These are phyloP conservation scores for Chrysochloris asiatica DNA, from an alignment of 2,113 vertebrate species.

Conservation along the genomic window DNA sequence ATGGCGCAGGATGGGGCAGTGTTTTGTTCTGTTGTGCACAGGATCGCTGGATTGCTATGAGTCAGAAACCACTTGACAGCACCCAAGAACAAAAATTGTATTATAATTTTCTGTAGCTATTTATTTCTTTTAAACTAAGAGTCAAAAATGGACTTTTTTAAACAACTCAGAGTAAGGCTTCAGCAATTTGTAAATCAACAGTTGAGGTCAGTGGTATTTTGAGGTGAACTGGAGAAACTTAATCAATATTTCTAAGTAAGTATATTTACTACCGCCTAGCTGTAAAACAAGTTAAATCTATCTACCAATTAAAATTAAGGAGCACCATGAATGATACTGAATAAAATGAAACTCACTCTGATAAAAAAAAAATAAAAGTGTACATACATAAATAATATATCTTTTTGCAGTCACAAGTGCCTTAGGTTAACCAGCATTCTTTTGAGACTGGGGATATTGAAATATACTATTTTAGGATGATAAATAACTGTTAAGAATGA, in stretches of 20 bases:
- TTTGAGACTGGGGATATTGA: conserved; percentile 14
- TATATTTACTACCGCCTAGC: background rate
- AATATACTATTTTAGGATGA: conserved; percentile 26
- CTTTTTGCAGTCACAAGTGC: conserved; percentile 10
- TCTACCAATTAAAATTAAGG: conserved; percentile 16
- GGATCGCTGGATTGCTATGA: too few species aligned
- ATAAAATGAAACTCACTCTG: conserved; percentile 27
- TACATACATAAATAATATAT: background rate
- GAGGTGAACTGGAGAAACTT: background rate
- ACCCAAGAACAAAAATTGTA: background rate
- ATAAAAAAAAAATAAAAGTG: conserved; percentile 25
- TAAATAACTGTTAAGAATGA: conserved; percentile 4
- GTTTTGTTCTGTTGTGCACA: too few species aligned
- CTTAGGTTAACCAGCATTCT: conserved; percentile 1
- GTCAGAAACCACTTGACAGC: too few species aligned
- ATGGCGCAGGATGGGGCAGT: too few species aligned
- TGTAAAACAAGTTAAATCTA: background rate
- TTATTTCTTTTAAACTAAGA: conserved; percentile 19
- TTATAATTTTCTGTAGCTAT: background rate
- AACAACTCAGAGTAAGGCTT: conserved; percentile 5
- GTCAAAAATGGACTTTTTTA: conserved; percentile 3
- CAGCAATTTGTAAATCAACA: conserved; percentile 1
- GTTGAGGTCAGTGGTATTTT: background rate
- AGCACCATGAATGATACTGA: background rate
- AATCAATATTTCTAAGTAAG: background rate